phyloP scores from a whole-genome alignment of 2,888 invertebrate genomes.

The Cylindroiulus punctatus region DNA sequence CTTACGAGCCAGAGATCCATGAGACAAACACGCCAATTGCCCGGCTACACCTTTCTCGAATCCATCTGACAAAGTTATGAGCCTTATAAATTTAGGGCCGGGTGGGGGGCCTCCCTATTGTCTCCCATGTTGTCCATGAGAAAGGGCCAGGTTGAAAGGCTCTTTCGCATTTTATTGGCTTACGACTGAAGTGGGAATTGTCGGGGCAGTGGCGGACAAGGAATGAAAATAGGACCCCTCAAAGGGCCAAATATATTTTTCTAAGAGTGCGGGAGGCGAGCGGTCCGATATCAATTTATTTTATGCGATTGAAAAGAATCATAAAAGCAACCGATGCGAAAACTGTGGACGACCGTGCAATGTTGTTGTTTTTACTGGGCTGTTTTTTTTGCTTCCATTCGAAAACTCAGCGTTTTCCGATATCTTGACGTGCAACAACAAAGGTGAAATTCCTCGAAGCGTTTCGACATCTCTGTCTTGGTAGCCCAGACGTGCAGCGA shows the following conservation, averaged over 20 bases:
- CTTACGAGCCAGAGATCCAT: neutral
- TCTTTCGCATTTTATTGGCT: slow-evolving; percentile 50
- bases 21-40: slow-evolving; percentile 27
- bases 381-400: neutral
- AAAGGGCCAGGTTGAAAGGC: slow-evolving; percentile 23
- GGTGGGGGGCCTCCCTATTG: neutral
- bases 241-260: slow-evolving; percentile 36
- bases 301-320: slow-evolving; percentile 50
- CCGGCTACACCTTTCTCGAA: neutral
- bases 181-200: slow-evolving; percentile 48
- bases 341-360: slow-evolving; percentile 42
- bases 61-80: slow-evolving; percentile 41
- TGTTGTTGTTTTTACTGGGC: neutral
- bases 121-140: neutral
- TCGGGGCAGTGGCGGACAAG: slow-evolving; percentile 24
- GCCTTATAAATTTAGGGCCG: slow-evolving; percentile 14
- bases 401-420: neutral
- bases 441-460: slow-evolving; percentile 13
- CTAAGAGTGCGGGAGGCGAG: neutral
- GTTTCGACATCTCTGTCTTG: slow-evolving; percentile 22
- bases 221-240: slow-evolving; percentile 44
- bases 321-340: slow-evolving; percentile 50
- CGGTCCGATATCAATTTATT: slow-evolving; percentile 50
- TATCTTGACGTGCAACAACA: neutral
- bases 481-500: neutral